Conservation (phyloP, 2,113 vertebrate species). For the Argyrosomus japonicus region DNA sequence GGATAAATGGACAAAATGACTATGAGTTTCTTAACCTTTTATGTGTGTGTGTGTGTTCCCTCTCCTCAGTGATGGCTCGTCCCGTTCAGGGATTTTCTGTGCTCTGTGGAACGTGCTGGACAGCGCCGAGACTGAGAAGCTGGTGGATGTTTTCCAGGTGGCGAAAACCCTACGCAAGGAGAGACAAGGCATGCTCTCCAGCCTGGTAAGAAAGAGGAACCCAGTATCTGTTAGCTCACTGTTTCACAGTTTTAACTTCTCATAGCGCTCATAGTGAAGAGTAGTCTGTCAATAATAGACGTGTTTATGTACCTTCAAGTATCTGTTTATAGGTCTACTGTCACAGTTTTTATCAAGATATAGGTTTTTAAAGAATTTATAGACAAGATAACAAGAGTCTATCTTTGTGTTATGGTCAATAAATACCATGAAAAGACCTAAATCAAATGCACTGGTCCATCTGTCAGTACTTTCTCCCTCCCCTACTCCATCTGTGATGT, state of each 20-base stretch:
- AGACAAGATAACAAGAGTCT: neutral
- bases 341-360: too few relatives aligned
- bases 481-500: neutral
- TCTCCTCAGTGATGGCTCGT: constrained; percentile 89
- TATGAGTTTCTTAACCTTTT: neutral
- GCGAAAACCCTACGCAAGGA: constrained; percentile 90
- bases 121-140: constrained; percentile 90
- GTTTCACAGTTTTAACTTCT: neutral
- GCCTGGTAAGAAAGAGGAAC: constrained; percentile 84
- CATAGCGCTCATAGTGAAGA: neutral
- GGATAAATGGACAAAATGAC: neutral
- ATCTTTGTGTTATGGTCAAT: neutral
- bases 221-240: neutral
- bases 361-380: neutral
- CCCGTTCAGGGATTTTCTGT: constrained; percentile 90
- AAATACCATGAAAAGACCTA: neutral
- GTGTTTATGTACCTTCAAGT: neutral
- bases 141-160: constrained; percentile 94
- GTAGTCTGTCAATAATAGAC: neutral
- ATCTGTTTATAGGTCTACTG: too few relatives aligned
- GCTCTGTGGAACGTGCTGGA: constrained; percentile 93
- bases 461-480: neutral
- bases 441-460: too few relatives aligned
- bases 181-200: constrained; percentile 86
- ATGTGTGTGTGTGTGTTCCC: neutral